Evolutionary conservation across 1,140 invertebrate species (phyloP).

Genomic region (Leptinotarsa texana): DNA sequence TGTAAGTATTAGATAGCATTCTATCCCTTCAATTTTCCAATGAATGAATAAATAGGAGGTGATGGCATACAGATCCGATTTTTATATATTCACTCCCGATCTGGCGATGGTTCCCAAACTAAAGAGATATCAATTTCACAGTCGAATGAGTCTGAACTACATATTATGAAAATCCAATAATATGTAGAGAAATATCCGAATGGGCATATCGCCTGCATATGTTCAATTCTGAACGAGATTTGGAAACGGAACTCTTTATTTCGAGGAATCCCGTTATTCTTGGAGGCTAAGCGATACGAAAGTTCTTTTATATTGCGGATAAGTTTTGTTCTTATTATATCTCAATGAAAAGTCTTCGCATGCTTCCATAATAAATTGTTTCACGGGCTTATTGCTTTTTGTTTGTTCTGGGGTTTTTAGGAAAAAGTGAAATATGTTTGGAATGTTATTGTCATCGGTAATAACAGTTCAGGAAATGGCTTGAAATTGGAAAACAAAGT

Average conservation of each 20-base stretch:
- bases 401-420: not conserved
- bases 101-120: not conserved
- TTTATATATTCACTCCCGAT: not conserved
- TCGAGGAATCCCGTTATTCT: not conserved
- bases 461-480: not conserved
- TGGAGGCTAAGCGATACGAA: conserved; percentile 4
- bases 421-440: not conserved
- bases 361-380: conserved; percentile 8
- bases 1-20: not conserved
- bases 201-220: conserved; percentile 5
- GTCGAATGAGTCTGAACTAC: not conserved
- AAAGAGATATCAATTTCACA: conserved; percentile 2
- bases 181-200: conserved; percentile 10
- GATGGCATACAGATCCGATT: not conserved
- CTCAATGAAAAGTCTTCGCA: not conserved
- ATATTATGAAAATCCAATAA: conserved; percentile 14
- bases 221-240: not conserved
- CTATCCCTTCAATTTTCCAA: not conserved
- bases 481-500: not conserved
- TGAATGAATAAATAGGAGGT: not conserved
- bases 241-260: conserved; percentile 5
- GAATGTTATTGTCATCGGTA: not conserved
- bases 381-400: not conserved
- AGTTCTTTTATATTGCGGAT: not conserved
- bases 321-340: conserved; percentile 11